Percentiles rank a stretch among this genome's conserved stretches.
Evolutionary conservation across 2,888 invertebrate genomes (phyloP).

Genomic region (Drosophila mettleri): DNA sequence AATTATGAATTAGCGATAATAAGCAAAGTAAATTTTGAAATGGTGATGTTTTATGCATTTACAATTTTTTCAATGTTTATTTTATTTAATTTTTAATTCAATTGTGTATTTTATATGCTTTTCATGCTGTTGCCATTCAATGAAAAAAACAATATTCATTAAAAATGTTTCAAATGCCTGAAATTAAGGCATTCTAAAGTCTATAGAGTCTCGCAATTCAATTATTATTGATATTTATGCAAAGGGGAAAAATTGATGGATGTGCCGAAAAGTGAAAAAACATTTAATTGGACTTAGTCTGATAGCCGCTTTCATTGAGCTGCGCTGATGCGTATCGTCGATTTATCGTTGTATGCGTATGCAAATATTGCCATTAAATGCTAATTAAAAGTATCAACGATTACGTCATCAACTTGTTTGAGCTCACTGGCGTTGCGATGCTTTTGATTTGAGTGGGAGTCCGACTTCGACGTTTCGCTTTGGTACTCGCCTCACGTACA

Average conservation of each 20-base stretch:
- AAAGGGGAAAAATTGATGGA: slow-evolving; percentile 1
- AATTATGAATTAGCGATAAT: too few species aligned
- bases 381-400: slow-evolving; percentile 63
- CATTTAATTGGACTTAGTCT: slow-evolving; percentile 13
- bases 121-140: neutral
- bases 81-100: neutral
- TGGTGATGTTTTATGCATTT: too few species aligned
- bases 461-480: slow-evolving; percentile 1
- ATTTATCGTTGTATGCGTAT: slow-evolving; percentile 29
- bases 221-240: neutral
- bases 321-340: slow-evolving; percentile 23
- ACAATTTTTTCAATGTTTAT: too few species aligned
- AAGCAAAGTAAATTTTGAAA: too few species aligned
- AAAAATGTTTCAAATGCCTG: neutral
- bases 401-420: slow-evolving; percentile 51
- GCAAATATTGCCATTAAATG: slow-evolving; percentile 64
- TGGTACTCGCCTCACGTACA: slow-evolving; percentile 69
- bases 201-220: too few species aligned
- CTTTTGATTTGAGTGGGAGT: slow-evolving; percentile 20
- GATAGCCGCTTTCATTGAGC: slow-evolving; percentile 5
- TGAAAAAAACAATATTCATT: too few species aligned
- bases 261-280: slow-evolving; percentile 12
- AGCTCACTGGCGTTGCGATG: slow-evolving; percentile 13
- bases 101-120: neutral
- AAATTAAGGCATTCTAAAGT: neutral